Evolutionary conservation across 2,113 vertebrate genomes (phyloP).

Genomic region (Pelecanoides urinatrix): DNA sequence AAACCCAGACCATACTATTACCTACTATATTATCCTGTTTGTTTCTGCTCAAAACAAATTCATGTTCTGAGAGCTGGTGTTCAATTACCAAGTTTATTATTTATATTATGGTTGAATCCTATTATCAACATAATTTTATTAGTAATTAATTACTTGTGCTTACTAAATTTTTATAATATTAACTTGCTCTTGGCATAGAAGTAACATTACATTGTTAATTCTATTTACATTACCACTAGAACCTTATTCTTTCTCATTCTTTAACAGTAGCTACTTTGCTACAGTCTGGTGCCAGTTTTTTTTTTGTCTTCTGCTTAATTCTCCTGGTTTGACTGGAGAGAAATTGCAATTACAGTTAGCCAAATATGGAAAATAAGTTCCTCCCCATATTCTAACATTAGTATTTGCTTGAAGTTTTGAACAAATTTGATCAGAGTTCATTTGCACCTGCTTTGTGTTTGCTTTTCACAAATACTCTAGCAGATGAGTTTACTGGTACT

Average conservation of each 20-base stretch:
- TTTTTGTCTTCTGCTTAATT: background rate
- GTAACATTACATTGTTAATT: background rate
- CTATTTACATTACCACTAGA: background rate
- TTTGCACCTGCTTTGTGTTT: constrained; percentile 45
- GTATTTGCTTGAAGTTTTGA: constrained; percentile 22
- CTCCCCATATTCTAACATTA: background rate
- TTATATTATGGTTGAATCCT: background rate
- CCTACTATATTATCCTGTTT: background rate
- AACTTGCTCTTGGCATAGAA: too few relatives aligned
- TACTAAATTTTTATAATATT: background rate
- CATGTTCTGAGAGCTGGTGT: background rate
- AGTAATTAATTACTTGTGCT: background rate
- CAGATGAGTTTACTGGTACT: background rate
- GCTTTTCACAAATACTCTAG: background rate
- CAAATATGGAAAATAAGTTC: background rate
- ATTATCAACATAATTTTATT: background rate
- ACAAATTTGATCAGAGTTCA: background rate
- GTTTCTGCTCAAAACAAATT: background rate
- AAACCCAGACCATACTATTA: background rate
- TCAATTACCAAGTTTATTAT: background rate
- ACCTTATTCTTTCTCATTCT: background rate
- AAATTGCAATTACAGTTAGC: constrained; percentile 2
- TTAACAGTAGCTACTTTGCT: background rate
- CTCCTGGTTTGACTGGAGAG: background rate
- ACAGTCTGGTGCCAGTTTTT: background rate